Conservation (phyloP, 1,140 invertebrate genomes). For the Lucilia cuprina region DNA sequence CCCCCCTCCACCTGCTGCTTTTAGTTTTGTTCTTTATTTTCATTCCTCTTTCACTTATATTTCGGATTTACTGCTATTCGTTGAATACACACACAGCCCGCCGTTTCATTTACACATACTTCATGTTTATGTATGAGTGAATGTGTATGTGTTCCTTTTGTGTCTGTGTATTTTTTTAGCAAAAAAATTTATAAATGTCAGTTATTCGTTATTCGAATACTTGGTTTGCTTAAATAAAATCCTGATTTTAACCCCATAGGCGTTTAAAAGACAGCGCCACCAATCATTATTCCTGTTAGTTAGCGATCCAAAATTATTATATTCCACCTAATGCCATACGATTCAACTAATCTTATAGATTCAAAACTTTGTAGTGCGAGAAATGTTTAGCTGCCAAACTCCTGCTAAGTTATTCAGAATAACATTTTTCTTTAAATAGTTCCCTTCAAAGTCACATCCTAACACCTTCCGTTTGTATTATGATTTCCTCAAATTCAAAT, state of each 20-base stretch:
- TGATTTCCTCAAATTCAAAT: too few species aligned
- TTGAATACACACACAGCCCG: constrained; percentile 26
- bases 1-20: constrained; percentile 20
- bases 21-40: not conserved
- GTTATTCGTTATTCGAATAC: constrained; percentile 11
- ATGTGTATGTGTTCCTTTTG: not conserved
- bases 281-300: too few species aligned
- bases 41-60: not conserved
- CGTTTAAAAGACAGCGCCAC: too few species aligned
- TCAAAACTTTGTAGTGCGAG: too few species aligned
- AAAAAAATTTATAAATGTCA: not conserved
- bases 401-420: too few species aligned
- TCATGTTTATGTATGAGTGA: not conserved
- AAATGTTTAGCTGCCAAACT: too few species aligned
- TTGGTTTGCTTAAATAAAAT: not conserved
- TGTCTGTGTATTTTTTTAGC: not conserved
- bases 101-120: not conserved
- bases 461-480: too few species aligned
- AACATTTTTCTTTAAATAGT: too few species aligned
- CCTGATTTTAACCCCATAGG: not conserved
- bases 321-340: too few species aligned
- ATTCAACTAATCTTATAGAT: too few species aligned
- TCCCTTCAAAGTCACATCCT: too few species aligned
- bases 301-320: too few species aligned
- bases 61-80: not conserved